A percentile compares a stretch with the other conserved stretches of the same genome.
Conservation (phyloP, 1,140 invertebrate species). For the Drosophila arawakana region DNA sequence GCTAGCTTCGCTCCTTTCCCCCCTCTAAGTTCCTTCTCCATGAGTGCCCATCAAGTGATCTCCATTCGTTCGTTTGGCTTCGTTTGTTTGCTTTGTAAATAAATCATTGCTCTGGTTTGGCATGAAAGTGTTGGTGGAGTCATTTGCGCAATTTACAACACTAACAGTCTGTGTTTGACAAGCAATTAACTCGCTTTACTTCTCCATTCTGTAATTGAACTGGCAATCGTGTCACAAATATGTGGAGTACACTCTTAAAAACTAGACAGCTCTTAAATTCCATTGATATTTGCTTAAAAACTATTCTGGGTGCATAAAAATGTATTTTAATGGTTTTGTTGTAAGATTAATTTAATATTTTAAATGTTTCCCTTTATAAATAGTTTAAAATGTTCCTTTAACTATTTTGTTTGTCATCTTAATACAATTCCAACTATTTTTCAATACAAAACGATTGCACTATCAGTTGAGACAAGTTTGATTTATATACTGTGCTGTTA, state of each 20-base stretch:
- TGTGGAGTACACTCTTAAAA: slow-evolving; percentile 8
- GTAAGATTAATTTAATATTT: neutral
- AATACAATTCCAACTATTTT: no score
- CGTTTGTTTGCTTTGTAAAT: slow-evolving; percentile 74
- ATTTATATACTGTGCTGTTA: neutral
- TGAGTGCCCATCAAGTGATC: neutral
- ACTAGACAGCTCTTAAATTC: neutral
- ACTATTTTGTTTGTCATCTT: no score
- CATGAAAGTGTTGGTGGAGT: slow-evolving; percentile 46
- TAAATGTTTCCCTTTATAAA: neutral
- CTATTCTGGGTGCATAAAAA: neutral
- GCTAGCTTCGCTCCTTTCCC: neutral
- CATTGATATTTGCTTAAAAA: neutral
- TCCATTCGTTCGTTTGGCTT: slow-evolving; percentile 6
- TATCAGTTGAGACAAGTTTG: no score
- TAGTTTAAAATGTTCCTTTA: no score
- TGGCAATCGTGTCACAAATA: slow-evolving; percentile 13
- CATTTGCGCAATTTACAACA: slow-evolving; percentile 75
- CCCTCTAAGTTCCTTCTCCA: neutral
- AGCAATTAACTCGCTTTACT: slow-evolving; percentile 66
- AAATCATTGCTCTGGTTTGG: slow-evolving; percentile 57
- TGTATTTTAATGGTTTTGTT: no score
- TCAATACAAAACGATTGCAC: no score
- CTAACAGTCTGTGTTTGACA: slow-evolving; percentile 72
- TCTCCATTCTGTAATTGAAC: slow-evolving; percentile 12